These are phyloP conservation scores for Syrmaticus mikado DNA, from an alignment of 2,113 vertebrate genomes.

Conservation along the genomic window DNA sequence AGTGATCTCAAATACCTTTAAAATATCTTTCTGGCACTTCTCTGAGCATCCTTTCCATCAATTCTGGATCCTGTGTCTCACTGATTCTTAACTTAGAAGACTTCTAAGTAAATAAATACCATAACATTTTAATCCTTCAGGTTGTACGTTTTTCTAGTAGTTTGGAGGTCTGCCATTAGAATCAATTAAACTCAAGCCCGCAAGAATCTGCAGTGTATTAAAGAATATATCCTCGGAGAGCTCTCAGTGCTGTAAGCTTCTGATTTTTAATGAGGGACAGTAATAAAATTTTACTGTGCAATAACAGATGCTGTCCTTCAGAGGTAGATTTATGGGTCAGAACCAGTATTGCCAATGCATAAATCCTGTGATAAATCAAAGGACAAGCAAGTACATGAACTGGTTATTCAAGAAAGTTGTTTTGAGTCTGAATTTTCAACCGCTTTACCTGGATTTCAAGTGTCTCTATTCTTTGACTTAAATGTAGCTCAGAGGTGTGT, in stretches of 20 bases:
- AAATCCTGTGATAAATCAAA: neutral
- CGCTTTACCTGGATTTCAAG: neutral
- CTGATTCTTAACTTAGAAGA: neutral
- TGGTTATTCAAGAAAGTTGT: neutral
- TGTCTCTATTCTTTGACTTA: neutral
- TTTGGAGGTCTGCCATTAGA: constrained; percentile 16
- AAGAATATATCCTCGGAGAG: neutral
- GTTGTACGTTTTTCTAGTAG: neutral
- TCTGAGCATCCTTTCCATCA: neutral
- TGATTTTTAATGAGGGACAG: neutral
- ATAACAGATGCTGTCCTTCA: neutral
- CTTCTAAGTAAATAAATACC: neutral
- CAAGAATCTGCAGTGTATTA: neutral
- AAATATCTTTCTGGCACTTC: neutral
- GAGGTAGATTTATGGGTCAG: neutral
- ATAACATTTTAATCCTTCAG: neutral
- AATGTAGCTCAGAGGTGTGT: neutral
- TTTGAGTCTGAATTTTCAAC: neutral
- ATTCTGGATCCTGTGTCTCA: neutral
- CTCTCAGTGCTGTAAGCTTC: constrained; percentile 2
- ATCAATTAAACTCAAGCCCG: neutral
- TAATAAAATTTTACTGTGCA: neutral
- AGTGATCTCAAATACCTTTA: neutral
- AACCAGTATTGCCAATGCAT: neutral
- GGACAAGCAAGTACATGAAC: neutral